phyloP scores from a whole-genome alignment of 2,888 invertebrate species.

The Cosmorhoe ocellata region DNA sequence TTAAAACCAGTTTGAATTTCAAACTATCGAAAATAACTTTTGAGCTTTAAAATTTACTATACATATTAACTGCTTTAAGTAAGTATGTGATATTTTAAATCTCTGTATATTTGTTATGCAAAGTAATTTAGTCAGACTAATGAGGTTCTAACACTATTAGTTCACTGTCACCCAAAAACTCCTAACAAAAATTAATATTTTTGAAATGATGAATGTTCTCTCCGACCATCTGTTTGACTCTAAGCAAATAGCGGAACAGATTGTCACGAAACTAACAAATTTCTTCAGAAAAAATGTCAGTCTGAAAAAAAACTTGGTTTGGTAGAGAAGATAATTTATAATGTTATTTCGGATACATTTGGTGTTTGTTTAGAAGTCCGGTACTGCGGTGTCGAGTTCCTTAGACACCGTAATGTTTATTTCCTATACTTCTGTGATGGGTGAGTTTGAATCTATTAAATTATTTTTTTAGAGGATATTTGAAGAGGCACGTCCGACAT shows the following conservation, averaged over 20 bases:
- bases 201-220: slow-evolving; percentile 67
- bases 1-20: no score
- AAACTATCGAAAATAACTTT: no score
- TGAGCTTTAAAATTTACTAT: no score
- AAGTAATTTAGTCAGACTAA: slow-evolving; percentile 30
- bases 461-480: no score
- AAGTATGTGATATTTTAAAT: no score
- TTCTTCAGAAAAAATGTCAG: slow-evolving; percentile 60
- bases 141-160: slow-evolving; percentile 51
- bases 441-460: not conserved
- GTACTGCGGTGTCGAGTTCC: slow-evolving; percentile 61
- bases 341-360: slow-evolving; percentile 76
- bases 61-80: no score
- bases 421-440: slow-evolving; percentile 38
- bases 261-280: slow-evolving; percentile 79
- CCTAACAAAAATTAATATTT: slow-evolving; percentile 61
- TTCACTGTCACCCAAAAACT: slow-evolving; percentile 51
- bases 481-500: no score
- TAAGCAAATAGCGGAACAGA: slow-evolving; percentile 82
- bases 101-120: no score
- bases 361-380: slow-evolving; percentile 64
- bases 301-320: slow-evolving; percentile 57
- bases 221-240: slow-evolving; percentile 72
- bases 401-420: slow-evolving; percentile 48
- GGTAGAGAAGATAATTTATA: slow-evolving; percentile 75